Conservation (phyloP, 2,888 invertebrate genomes). For the Orthonychiurus folsomi region DNA sequence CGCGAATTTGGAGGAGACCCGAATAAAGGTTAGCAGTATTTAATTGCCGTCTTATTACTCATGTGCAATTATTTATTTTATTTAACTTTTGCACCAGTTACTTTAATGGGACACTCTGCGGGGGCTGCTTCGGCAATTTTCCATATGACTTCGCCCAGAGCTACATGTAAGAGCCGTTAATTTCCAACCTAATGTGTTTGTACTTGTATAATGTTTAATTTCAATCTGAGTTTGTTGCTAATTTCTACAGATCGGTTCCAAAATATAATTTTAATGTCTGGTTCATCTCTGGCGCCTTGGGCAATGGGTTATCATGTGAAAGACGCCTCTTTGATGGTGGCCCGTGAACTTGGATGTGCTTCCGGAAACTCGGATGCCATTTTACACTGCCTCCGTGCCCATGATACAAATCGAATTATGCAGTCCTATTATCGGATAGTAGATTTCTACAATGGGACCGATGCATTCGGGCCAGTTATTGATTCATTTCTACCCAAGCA, state of each 20-base stretch:
- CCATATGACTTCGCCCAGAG: conserved; percentile 58
- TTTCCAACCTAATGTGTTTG: background rate
- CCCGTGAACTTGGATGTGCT: conserved; percentile 38
- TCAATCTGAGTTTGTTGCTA: conserved; percentile 1
- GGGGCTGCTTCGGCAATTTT: conserved; percentile 62
- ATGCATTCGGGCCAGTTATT: conserved; percentile 54
- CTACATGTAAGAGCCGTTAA: conserved; percentile 49
- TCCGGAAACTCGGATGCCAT: conserved; percentile 42
- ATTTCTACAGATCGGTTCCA: conserved; percentile 53
- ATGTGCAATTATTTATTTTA: no score
- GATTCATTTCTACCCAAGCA: conserved; percentile 55
- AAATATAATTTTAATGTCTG: conserved; percentile 61
- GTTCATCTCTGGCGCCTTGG: conserved; percentile 49
- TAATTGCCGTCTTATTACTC: no score
- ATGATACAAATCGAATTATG: conserved; percentile 49
- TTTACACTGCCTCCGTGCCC: conserved; percentile 55
- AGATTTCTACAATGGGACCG: conserved; percentile 38
- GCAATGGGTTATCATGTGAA: conserved; percentile 37
- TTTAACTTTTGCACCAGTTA: no score
- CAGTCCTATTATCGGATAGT: conserved; percentile 38
- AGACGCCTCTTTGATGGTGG: conserved; percentile 37
- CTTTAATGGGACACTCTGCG: conserved; percentile 71
- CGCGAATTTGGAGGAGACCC: conserved; percentile 71
- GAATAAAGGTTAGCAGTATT: no score
- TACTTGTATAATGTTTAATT: no score